These are phyloP conservation scores for Nemoura dubitans DNA, from an alignment of 2,888 invertebrate species.

Conservation along the genomic window DNA sequence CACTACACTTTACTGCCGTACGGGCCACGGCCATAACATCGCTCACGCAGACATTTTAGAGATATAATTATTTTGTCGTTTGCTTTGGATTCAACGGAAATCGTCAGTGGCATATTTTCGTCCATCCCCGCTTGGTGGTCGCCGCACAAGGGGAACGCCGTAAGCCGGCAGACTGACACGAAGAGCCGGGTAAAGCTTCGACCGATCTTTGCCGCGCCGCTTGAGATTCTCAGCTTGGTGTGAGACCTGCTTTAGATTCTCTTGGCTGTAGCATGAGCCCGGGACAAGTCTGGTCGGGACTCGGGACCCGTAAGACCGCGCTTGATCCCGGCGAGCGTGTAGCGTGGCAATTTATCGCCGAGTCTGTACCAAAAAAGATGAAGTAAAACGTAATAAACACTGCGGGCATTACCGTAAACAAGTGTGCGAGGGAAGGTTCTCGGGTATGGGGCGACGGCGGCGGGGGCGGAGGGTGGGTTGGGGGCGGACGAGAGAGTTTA, in stretches of 20 bases:
- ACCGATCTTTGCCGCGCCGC: neutral
- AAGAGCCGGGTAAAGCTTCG: neutral
- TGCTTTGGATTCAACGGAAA: neutral
- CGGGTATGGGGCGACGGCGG: neutral
- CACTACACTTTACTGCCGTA: neutral
- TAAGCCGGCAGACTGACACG: neutral
- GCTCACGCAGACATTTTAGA: neutral
- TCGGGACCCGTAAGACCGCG: neutral
- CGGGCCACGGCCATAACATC: too few species aligned
- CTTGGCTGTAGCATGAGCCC: neutral
- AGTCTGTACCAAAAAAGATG: constrained; percentile 17
- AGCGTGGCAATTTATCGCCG: neutral
- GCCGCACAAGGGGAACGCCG: neutral
- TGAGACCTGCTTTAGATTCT: neutral
- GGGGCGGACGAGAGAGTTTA: neutral
- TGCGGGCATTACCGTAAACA: constrained; percentile 33
- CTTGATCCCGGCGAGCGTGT: neutral
- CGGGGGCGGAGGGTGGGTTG: neutral
- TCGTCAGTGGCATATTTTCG: neutral
- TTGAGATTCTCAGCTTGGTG: neutral
- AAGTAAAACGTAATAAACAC: constrained; percentile 36
- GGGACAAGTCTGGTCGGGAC: neutral
- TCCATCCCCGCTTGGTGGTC: neutral
- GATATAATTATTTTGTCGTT: neutral
- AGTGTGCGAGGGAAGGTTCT: neutral